Percentiles rank a stretch among this genome's conserved stretches.
Evolutionary conservation across 2,888 invertebrate genomes (phyloP).

Genomic region (Oasisia sp.): DNA sequence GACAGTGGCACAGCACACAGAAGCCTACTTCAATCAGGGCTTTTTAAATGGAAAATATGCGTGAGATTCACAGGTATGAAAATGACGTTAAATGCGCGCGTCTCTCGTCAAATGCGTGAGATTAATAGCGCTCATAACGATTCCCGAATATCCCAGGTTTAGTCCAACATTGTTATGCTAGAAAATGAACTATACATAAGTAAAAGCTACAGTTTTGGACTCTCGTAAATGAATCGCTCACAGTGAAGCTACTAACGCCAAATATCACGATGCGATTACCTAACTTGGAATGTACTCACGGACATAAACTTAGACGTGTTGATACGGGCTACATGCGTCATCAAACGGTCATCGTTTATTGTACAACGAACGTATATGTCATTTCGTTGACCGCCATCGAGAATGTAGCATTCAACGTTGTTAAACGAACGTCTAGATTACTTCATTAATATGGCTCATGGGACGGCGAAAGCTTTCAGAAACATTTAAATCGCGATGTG

Average conservation of each 20-base stretch:
- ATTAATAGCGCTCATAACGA: background rate
- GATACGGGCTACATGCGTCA: background rate
- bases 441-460: background rate
- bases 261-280: no score
- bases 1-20: background rate
- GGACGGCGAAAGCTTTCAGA: background rate
- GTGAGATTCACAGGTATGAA: no score
- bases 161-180: background rate
- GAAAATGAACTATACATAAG: no score
- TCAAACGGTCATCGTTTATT: background rate
- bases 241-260: no score
- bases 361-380: background rate
- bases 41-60: no score
- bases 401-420: background rate
- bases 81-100: no score
- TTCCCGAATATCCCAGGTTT: background rate
- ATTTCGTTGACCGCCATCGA: background rate
- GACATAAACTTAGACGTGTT: no score
- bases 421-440: background rate
- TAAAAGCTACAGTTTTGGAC: no score
- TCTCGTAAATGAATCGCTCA: no score
- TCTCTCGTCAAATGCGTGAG: no score
- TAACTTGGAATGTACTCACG: no score
- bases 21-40: no score
- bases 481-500: background rate